Evolutionary conservation across 2,113 vertebrate genomes (phyloP), one percentile per base, ranked within the genome.

Genomic region (Aphyosemion australe): DNA sequence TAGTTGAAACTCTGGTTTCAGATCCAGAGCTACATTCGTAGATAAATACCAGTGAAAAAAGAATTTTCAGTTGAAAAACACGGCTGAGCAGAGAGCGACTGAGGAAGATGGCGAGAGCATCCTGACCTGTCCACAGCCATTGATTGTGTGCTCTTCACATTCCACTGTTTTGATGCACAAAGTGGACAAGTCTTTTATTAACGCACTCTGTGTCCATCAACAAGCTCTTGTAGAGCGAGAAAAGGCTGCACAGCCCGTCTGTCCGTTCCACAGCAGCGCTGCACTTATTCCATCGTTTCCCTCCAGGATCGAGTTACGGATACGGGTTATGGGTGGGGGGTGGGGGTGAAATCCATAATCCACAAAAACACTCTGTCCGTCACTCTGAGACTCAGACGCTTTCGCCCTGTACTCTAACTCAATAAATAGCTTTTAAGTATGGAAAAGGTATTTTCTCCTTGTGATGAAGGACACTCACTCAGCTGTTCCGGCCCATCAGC

Each of bases 361-460:
- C 81, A 70, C 87, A 84, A 82, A 89, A 89, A 87, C 86, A 87
- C 90, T 89, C 85, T 90, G 84, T 90, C 90, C 79, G 81, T 91
- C 87, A 88, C 80, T 85, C 73, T 16, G 68, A 65, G 58, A 84
- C 90, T 79, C 88, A 89, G 89, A 87, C 77, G 79, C 88, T 90
- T 84, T 88, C 56, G 76, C 84, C 88, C 78, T 89, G 85, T 87
- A 80, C 82, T 87, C 83, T 90, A 93, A 93, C 91, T 90, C 90
- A 86, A 93, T 93, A 92, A 92, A 87, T 89, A 91, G 90, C 93
- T 93, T 92, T 92, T 87, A 92, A 92, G 86, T 92, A 89, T 74
- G 86, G 87, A 91, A 90, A 90, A 84, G 88, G 80, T 88, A 89
- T 87, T 89, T 89, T 89, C 79, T 79, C 62, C 65, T 46, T 43